phyloP scores from a whole-genome alignment of 1,140 invertebrate genomes.

The Sarcophaga bullata region DNA sequence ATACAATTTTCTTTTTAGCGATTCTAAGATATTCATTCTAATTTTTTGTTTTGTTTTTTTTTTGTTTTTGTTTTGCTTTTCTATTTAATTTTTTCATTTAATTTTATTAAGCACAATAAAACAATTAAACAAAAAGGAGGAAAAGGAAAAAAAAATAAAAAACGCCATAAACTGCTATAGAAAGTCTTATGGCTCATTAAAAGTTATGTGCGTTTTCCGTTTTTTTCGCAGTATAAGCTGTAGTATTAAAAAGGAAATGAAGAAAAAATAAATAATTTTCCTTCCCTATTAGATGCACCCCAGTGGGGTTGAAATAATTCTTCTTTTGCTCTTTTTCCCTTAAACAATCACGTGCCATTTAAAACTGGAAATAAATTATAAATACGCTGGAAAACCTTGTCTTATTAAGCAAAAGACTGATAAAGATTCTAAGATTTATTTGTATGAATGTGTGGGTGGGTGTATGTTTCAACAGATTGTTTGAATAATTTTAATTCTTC shows the following conservation, averaged over 20 bases:
- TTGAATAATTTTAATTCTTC: neutral
- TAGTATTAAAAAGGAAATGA: neutral
- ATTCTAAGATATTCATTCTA: neutral
- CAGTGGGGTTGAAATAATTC: neutral
- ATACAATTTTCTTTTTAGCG: neutral
- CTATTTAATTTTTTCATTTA: neutral
- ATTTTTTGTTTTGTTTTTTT: neutral
- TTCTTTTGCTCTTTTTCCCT: neutral
- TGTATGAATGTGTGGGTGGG: too few relatives aligned
- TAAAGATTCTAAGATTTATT: too few relatives aligned
- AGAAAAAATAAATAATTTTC: neutral
- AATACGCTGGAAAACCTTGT: too few relatives aligned
- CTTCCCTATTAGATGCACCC: neutral
- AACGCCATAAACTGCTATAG: neutral
- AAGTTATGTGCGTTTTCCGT: neutral
- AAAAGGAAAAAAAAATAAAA: neutral
- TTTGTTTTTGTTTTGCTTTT: too few relatives aligned
- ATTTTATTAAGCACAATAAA: neutral
- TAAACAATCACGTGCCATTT: neutral
- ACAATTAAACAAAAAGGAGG: neutral
- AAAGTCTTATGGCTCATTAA: neutral
- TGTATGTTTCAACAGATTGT: neutral
- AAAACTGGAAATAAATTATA: neutral
- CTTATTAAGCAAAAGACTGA: too few relatives aligned
- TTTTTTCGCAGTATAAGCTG: neutral